Evolutionary conservation across 2,888 invertebrate genomes (phyloP).

Genomic region (Aquatica leii): DNA sequence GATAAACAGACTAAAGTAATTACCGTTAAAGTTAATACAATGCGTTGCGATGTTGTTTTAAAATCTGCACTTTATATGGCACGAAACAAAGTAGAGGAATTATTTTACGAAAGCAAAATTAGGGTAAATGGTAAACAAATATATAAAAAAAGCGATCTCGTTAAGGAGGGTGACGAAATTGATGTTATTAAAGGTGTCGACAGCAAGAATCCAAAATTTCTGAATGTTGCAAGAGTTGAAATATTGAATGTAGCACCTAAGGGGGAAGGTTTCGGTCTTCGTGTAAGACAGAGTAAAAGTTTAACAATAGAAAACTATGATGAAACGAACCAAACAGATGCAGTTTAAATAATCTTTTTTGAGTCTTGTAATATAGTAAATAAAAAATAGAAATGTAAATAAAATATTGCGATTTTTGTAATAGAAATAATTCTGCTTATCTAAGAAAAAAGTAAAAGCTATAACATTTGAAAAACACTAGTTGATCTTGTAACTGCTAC

Average conservation of each 20-base stretch:
- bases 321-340: slow-evolving; percentile 64
- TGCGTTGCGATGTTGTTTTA: slow-evolving; percentile 74
- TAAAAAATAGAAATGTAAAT: too few relatives aligned
- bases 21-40: slow-evolving; percentile 69
- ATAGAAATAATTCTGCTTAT: too few relatives aligned
- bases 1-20: slow-evolving; percentile 72
- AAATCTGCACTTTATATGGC: slow-evolving; percentile 76
- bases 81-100: slow-evolving; percentile 80
- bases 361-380: slow-evolving; percentile 2
- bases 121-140: slow-evolving; percentile 81
- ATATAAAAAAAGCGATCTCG: slow-evolving; percentile 75
- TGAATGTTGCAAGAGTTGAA: slow-evolving; percentile 75
- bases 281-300: slow-evolving; percentile 72
- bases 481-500: too few relatives aligned
- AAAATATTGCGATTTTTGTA: too few relatives aligned
- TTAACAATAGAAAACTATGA: slow-evolving; percentile 78
- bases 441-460: too few relatives aligned
- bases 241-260: slow-evolving; percentile 65
- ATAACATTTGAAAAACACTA: too few relatives aligned
- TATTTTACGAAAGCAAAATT: slow-evolving; percentile 83
- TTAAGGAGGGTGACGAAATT: slow-evolving; percentile 76
- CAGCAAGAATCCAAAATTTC: slow-evolving; percentile 71
- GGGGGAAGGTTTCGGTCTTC: slow-evolving; percentile 68
- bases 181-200: slow-evolving; percentile 77
- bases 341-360: too few relatives aligned